Conservation (phyloP, 2,888 invertebrate species). For the Lucinisca nassula region DNA sequence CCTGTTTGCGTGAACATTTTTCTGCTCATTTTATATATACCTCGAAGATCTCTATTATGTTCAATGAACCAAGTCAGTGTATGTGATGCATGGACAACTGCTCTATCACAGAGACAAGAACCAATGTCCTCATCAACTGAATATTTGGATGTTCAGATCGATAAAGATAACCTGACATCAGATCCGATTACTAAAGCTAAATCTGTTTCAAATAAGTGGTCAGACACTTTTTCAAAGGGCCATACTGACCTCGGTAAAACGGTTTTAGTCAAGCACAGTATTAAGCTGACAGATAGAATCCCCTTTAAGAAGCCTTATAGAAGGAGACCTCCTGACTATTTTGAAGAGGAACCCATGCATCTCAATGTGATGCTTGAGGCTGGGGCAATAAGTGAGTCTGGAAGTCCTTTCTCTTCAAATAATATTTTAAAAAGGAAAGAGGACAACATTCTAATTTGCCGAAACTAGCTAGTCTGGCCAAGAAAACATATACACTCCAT, state of each 20-base stretch:
- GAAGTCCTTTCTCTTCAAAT: neutral
- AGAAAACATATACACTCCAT: too few relatives aligned
- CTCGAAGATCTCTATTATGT: neutral
- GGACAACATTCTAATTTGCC: neutral
- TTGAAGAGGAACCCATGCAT: neutral
- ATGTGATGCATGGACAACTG: neutral
- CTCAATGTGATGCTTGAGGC: neutral
- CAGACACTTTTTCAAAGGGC: neutral
- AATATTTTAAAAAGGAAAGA: neutral
- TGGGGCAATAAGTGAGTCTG: neutral
- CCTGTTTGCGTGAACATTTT: neutral
- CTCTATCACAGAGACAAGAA: neutral
- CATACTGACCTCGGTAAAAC: neutral
- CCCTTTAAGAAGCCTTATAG: neutral
- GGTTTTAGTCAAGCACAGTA: neutral
- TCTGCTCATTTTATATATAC: neutral
- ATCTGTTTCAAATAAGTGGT: neutral
- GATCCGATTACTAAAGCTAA: neutral
- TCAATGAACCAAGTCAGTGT: too few relatives aligned
- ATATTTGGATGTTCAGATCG: neutral
- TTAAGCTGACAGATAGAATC: neutral
- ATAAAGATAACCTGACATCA: neutral
- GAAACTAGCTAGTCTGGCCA: too few relatives aligned
- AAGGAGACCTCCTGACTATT: neutral
- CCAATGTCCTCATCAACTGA: neutral